Evolutionary conservation across 1,140 invertebrate genomes (phyloP).

Genomic region (Drosophila kohkoa): DNA sequence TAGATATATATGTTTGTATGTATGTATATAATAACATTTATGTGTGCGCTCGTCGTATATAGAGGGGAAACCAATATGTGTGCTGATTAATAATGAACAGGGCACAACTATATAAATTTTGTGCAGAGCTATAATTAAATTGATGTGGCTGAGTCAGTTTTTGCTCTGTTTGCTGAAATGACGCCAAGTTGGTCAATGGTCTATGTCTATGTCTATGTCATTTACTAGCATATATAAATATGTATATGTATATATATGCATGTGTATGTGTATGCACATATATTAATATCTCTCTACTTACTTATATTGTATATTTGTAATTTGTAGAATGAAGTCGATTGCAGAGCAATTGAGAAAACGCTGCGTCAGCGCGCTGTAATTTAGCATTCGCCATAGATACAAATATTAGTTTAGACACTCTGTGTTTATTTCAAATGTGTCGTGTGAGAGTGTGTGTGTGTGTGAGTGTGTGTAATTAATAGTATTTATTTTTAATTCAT

Average conservation of each 20-base stretch:
- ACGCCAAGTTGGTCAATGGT: slow-evolving; percentile 72
- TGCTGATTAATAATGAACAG: slow-evolving; percentile 70
- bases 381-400: slow-evolving; percentile 62
- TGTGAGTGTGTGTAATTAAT: slow-evolving; percentile 50
- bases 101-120: slow-evolving; percentile 79
- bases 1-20: not conserved
- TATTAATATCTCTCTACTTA: slow-evolving; percentile 21
- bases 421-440: slow-evolving; percentile 1
- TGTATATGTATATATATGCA: slow-evolving; percentile 18
- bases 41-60: not conserved
- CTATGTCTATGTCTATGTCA: slow-evolving; percentile 62
- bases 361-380: slow-evolving; percentile 64
- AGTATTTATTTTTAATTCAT: slow-evolving; percentile 53
- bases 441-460: slow-evolving; percentile 10
- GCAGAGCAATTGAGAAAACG: slow-evolving; percentile 43
- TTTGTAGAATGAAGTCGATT: slow-evolving; percentile 53
- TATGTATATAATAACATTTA: not conserved
- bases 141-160: slow-evolving; percentile 73
- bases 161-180: slow-evolving; percentile 57
- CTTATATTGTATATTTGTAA: slow-evolving; percentile 16
- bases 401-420: slow-evolving; percentile 42
- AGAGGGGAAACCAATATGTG: slow-evolving; percentile 10
- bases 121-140: slow-evolving; percentile 78
- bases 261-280: slow-evolving; percentile 23
- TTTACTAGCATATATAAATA: slow-evolving; percentile 40